Conservation (phyloP, 1,140 invertebrate genomes). For the Drosophila ambigua region DNA sequence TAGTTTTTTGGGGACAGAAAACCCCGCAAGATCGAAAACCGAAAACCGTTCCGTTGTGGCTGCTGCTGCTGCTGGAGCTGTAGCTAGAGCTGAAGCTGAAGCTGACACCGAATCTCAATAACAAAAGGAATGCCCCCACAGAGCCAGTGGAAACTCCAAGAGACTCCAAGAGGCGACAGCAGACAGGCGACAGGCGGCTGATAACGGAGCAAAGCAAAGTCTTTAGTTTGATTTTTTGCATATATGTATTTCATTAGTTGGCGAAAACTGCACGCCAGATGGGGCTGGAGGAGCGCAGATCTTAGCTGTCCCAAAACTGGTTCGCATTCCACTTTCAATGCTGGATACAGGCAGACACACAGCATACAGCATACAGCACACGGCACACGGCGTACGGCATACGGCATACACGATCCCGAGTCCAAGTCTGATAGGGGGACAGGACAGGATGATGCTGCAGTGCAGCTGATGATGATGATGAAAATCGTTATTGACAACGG, state of each 20-base stretch:
- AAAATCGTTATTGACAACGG: constrained; percentile 82
- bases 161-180: constrained; percentile 3
- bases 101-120: constrained; percentile 56
- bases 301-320: constrained; percentile 55
- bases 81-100: neutral
- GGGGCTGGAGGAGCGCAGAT: constrained; percentile 20
- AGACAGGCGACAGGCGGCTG: constrained; percentile 38
- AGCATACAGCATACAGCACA: neutral
- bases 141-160: constrained; percentile 47
- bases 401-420: constrained; percentile 30
- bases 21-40: constrained; percentile 31
- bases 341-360: neutral
- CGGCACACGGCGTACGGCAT: constrained; percentile 2
- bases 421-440: constrained; percentile 28
- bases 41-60: constrained; percentile 51
- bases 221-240: constrained; percentile 70
- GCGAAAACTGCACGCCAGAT: constrained; percentile 74
- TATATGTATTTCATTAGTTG: constrained; percentile 82
- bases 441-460: constrained; percentile 57
- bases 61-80: neutral
- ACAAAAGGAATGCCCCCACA: constrained; percentile 40
- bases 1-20: constrained; percentile 69
- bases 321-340: constrained; percentile 72
- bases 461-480: constrained; percentile 62
- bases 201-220: constrained; percentile 62